Percentiles rank a stretch among this genome's conserved stretches.
These are phyloP conservation scores for Aldrovandia affinis DNA, from an alignment of 2,797 vertebrate species.

Conservation along the genomic window DNA sequence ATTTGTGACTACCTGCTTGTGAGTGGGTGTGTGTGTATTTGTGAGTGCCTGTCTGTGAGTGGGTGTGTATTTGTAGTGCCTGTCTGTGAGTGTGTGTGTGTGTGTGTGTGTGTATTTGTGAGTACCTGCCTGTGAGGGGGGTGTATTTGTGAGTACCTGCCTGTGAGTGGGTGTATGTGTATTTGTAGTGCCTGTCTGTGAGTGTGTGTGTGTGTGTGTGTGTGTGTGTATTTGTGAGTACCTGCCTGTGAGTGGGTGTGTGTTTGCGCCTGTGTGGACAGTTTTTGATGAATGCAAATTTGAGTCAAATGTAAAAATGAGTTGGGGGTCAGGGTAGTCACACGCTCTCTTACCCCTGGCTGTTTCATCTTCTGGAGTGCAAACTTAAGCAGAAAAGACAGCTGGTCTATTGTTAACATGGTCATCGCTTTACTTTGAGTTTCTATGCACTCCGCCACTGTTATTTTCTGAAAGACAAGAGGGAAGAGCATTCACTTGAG, in stretches of 20 bases:
- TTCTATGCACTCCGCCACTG: conserved; percentile 98
- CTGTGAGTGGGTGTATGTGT: no score
- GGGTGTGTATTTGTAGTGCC: neutral
- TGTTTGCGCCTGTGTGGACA: neutral
- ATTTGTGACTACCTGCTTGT: neutral
- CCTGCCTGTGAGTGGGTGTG: neutral
- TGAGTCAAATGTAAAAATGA: neutral
- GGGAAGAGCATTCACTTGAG: conserved; percentile 46
- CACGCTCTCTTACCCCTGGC: conserved; percentile 93
- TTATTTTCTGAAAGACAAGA: conserved; percentile 91
- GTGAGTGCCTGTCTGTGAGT: neutral
- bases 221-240: neutral
- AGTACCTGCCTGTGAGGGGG: neutral
- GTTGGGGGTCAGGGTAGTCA: neutral
- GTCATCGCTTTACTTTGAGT: conserved; percentile 99
- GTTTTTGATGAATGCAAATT: neutral
- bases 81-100: no score
- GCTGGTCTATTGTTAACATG: conserved; percentile 95
- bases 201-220: neutral
- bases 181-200: neutral
- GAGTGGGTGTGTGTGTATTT: neutral
- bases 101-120: neutral
- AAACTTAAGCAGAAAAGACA: conserved; percentile 98
- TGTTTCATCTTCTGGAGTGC: conserved; percentile 99
- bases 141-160: neutral